Evolutionary conservation across 2,113 vertebrate species (phyloP).

Genomic region (Ammospiza caudacuta): DNA sequence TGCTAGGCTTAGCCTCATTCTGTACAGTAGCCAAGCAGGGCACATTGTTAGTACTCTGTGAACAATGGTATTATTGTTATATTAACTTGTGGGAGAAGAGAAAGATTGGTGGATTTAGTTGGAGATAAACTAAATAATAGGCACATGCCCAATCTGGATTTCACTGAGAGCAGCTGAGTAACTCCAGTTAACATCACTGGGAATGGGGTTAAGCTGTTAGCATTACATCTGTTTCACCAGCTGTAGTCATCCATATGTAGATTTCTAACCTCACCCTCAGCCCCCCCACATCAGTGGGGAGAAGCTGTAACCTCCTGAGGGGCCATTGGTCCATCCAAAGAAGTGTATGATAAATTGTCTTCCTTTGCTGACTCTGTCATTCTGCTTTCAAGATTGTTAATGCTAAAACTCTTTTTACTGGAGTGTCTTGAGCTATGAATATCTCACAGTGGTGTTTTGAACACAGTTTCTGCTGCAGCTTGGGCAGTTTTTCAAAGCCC

Average conservation of each 20-base stretch:
- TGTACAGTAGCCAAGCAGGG: constrained; percentile 14
- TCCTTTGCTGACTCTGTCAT: not conserved
- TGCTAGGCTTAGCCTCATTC: constrained; percentile 15
- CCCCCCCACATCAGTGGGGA: not conserved
- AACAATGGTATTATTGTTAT: constrained; percentile 33
- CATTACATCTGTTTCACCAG: constrained; percentile 30
- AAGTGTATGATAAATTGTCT: not conserved
- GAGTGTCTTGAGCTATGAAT: not conserved
- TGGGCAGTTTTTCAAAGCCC: not conserved
- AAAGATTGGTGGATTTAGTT: constrained; percentile 8
- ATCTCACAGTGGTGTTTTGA: not conserved
- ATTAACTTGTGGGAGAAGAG: not conserved
- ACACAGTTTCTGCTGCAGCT: not conserved
- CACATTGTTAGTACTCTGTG: not conserved
- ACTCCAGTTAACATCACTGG: not conserved
- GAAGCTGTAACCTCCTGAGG: not conserved
- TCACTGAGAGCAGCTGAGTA: not conserved
- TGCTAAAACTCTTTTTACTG: not conserved
- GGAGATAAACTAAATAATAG: constrained; percentile 29
- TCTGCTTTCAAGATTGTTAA: not conserved
- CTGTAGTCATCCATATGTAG: not conserved
- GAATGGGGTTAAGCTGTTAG: constrained; percentile 3
- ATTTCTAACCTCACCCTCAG: not conserved
- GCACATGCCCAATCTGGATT: not conserved
- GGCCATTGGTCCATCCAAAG: not conserved